phyloP scores from a whole-genome alignment of 2,797 vertebrate species.

The Diplodus puntazzo region DNA sequence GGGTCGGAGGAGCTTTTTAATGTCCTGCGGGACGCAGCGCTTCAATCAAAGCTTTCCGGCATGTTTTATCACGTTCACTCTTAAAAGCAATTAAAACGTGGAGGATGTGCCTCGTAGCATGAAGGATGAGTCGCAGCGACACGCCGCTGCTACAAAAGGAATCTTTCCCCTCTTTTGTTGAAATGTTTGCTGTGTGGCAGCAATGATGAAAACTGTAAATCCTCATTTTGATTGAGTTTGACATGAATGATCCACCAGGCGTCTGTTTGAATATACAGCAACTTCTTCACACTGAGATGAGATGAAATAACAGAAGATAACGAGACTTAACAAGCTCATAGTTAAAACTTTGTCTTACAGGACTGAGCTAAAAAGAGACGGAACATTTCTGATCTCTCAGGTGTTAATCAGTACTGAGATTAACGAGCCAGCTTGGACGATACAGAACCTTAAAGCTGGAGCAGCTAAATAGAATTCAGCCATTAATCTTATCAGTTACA shows the following conservation, averaged over 20 bases:
- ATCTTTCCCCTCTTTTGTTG: background rate
- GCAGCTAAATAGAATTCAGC: no score
- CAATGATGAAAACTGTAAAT: background rate
- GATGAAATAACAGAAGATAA: slow-evolving; percentile 13
- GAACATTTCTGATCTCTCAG: background rate
- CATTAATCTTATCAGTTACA: no score
- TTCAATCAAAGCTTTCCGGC: slow-evolving; percentile 41
- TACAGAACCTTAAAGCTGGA: no score
- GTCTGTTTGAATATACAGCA: background rate
- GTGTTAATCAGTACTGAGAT: no score
- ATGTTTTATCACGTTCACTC: slow-evolving; percentile 33
- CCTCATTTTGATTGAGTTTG: background rate
- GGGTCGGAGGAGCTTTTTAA: slow-evolving; percentile 35
- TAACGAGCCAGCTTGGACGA: no score
- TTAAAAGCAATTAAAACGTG: slow-evolving; percentile 52
- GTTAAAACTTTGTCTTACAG: background rate
- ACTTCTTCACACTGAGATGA: background rate
- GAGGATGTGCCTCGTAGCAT: slow-evolving; percentile 6
- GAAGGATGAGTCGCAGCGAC: slow-evolving; percentile 18
- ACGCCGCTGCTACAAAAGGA: slow-evolving; percentile 13
- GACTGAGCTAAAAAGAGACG: background rate
- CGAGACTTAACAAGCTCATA: background rate
- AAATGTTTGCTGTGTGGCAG: slow-evolving; percentile 14
- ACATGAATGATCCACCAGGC: background rate
- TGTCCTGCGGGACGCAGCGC: slow-evolving; percentile 27